Evolutionary conservation across 2,113 vertebrate genomes (phyloP).

Genomic region (Zonotrichia leucophrys): DNA sequence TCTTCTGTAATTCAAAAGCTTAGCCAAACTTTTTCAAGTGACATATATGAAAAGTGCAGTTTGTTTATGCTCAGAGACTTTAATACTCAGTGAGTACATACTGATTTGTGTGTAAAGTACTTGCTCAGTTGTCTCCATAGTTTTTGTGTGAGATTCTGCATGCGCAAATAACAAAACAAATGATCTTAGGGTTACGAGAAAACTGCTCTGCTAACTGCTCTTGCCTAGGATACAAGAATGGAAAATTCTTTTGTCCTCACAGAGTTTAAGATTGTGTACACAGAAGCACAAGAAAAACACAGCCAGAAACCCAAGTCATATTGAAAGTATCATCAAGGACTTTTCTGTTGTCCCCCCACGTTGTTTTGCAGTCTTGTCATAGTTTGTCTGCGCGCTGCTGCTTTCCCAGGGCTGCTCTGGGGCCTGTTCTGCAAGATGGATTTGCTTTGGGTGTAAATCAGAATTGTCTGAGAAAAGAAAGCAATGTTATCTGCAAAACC

Average conservation of each 20-base stretch:
- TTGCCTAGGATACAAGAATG: not conserved
- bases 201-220: not conserved
- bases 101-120: not conserved
- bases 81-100: not conserved
- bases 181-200: not conserved
- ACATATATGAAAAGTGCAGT: not conserved
- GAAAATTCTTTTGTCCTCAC: not conserved
- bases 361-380: not conserved
- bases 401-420: not conserved
- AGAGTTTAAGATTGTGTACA: not conserved
- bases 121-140: not conserved
- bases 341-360: not conserved
- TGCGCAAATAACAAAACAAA: not conserved
- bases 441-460: not conserved
- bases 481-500: not conserved
- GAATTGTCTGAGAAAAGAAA: not conserved
- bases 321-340: not conserved
- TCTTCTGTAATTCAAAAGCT: not conserved
- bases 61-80: not conserved
- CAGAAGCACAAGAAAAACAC: not conserved
- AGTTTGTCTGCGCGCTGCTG: not conserved
- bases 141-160: not conserved
- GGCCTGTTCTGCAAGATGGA: not conserved
- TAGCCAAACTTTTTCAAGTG: not conserved
- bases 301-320: not conserved